Conservation (phyloP, 2,113 vertebrate genomes). For the Lycaon pictus region DNA sequence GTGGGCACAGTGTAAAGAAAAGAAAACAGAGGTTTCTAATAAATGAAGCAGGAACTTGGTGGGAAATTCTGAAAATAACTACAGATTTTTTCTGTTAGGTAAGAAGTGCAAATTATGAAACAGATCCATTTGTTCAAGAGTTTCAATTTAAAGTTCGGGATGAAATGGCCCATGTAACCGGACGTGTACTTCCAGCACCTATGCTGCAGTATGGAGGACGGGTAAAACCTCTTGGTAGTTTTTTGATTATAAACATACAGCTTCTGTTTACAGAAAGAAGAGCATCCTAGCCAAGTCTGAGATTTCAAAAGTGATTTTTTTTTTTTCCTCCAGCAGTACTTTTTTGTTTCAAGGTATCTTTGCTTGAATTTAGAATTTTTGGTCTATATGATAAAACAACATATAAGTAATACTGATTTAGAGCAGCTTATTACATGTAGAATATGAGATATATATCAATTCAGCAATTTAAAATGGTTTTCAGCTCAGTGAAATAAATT, state of each 20-base stretch:
- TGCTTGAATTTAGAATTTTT: constrained; percentile 27
- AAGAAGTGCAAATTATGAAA: constrained; percentile 98
- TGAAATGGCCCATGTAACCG: constrained; percentile 99
- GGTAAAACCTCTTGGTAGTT: constrained; percentile 87
- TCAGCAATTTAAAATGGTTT: not conserved
- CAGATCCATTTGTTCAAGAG: constrained; percentile 98
- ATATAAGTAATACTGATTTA: constrained; percentile 37
- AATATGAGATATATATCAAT: not conserved
- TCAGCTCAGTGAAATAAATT: constrained; percentile 47
- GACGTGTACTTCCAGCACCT: constrained; percentile 97
- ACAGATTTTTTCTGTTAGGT: constrained; percentile 87
- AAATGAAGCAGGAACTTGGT: not conserved
- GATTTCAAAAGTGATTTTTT: constrained; percentile 49
- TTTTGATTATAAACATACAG: not conserved
- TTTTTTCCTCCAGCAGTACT: not conserved
- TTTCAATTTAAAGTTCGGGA: constrained; percentile 99
- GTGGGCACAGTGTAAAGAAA: not conserved
- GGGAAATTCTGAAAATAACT: constrained; percentile 62
- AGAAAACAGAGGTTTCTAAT: not conserved
- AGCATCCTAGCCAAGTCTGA: not conserved
- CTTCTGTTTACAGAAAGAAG: constrained; percentile 19
- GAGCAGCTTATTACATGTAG: not conserved
- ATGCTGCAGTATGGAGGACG: constrained; percentile 99
- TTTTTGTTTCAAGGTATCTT: constrained; percentile 61
- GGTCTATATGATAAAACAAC: not conserved